These are phyloP conservation scores for Pagetopsis macropterus DNA, from an alignment of 2,797 vertebrate genomes.

Conservation along the genomic window DNA sequence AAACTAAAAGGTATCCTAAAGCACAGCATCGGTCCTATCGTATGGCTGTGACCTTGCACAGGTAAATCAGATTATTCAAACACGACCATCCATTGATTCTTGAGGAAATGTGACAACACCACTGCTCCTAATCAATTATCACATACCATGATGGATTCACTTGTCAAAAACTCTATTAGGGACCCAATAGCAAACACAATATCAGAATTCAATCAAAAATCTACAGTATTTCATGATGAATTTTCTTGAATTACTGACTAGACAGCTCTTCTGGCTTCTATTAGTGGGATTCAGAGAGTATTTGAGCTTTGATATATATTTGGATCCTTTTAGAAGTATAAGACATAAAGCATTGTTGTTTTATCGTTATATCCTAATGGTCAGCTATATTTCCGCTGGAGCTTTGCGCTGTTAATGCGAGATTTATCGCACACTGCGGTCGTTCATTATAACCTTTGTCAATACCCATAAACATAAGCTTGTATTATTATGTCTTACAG, in stretches of 20 bases:
- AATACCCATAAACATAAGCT: conserved; percentile 58
- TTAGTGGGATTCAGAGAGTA: conserved; percentile 2
- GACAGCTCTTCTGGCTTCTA: neutral
- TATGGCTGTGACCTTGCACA: conserved; percentile 40
- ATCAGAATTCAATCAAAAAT: conserved; percentile 35
- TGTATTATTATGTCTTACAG: conserved; percentile 52
- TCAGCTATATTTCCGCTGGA: conserved; percentile 17
- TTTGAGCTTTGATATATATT: conserved; percentile 4
- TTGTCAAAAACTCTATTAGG: conserved; percentile 47
- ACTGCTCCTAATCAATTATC: conserved; percentile 45
- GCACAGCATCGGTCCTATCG: neutral
- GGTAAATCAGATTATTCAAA: conserved; percentile 34
- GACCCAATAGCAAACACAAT: conserved; percentile 24
- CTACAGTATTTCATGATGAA: conserved; percentile 23
- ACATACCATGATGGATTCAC: conserved; percentile 51
- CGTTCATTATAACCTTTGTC: conserved; percentile 49
- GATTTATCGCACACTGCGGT: conserved; percentile 36
- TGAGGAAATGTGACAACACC: conserved; percentile 38
- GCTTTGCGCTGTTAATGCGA: conserved; percentile 12
- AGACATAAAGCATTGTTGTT: conserved; percentile 13
- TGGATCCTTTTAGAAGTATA: neutral
- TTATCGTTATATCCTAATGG: conserved; percentile 4
- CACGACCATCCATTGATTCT: conserved; percentile 51
- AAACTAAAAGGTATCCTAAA: neutral
- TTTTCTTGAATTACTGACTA: conserved; percentile 3